Percentiles rank a stretch among this genome's conserved stretches.
These are phyloP conservation scores for Macrosteles quadrilineatus DNA, from an alignment of 1,140 invertebrate species.

Conservation along the genomic window DNA sequence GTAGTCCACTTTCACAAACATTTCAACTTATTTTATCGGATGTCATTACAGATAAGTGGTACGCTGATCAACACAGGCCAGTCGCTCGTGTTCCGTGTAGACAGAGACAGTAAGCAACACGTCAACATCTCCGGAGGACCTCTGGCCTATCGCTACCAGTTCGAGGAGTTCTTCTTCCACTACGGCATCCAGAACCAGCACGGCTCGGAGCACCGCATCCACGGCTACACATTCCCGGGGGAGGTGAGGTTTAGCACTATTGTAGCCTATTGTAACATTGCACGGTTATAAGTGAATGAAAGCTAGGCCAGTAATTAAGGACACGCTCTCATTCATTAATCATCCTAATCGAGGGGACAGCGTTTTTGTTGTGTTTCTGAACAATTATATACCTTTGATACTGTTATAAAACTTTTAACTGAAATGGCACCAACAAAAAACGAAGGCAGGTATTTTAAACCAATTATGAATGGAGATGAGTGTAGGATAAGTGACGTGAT, in stretches of 20 bases:
- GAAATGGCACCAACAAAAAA: too few relatives aligned
- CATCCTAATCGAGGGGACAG: too few relatives aligned
- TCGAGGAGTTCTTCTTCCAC: conserved; percentile 93
- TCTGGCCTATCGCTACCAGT: conserved; percentile 90
- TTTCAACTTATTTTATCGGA: too few relatives aligned
- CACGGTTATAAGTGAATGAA: conserved; percentile 24
- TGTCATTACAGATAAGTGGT: conserved; percentile 75
- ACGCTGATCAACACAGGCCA: conserved; percentile 87
- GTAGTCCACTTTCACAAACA: too few relatives aligned
- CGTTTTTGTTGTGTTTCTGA: too few relatives aligned
- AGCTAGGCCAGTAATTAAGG: conserved; percentile 23
- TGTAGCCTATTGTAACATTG: background rate
- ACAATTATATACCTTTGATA: too few relatives aligned
- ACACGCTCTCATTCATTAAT: background rate
- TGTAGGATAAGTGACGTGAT: too few relatives aligned
- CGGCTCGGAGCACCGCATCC: conserved; percentile 92
- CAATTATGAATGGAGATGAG: too few relatives aligned
- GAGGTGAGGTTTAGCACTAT: conserved; percentile 69
- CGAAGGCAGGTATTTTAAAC: too few relatives aligned
- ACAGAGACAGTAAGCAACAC: conserved; percentile 80
- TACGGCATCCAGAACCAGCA: conserved; percentile 84
- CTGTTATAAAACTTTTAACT: too few relatives aligned
- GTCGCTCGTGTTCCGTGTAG: conserved; percentile 85
- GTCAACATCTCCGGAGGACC: conserved; percentile 96
- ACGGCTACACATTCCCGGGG: conserved; percentile 90